A percentile compares a stretch with the other conserved stretches of the same genome.
These are phyloP conservation scores for Zoanthus sociatus DNA, from an alignment of 92 coral and sea anemone species.

Conservation along the genomic window DNA sequence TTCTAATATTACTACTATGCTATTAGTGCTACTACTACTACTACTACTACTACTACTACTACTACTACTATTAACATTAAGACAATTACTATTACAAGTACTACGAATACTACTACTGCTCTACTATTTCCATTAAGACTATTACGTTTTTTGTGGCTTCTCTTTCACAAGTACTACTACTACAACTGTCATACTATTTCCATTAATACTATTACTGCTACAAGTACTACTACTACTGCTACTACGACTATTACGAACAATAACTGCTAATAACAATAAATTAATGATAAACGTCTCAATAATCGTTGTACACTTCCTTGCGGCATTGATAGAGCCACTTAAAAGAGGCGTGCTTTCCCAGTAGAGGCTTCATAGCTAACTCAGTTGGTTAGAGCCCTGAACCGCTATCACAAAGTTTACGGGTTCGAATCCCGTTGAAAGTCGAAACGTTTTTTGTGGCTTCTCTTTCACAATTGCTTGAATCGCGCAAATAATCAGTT, in stretches of 20 bases:
- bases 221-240: neutral
- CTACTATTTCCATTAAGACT: neutral
- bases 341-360: neutral
- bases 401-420: too few relatives aligned
- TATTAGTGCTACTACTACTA: too few relatives aligned
- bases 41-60: neutral
- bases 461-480: too few relatives aligned
- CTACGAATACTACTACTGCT: neutral
- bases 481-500: too few relatives aligned
- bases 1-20: too few relatives aligned
- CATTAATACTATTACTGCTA: too few relatives aligned
- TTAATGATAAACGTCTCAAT: neutral
- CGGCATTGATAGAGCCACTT: conserved; percentile 28
- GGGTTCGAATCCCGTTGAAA: too few relatives aligned
- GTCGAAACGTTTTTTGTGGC: too few relatives aligned
- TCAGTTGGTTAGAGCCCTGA: too few relatives aligned
- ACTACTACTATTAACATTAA: neutral
- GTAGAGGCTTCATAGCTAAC: too few relatives aligned
- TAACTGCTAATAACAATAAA: neutral
- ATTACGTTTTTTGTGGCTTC: too few relatives aligned
- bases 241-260: neutral
- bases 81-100: neutral
- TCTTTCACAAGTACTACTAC: neutral
- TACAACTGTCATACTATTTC: neutral
- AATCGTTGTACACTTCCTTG: neutral